A percentile compares a stretch with the other conserved stretches of the same genome.
Evolutionary conservation across 2,888 invertebrate genomes (phyloP).

Genomic region (Sphinx pinastri): DNA sequence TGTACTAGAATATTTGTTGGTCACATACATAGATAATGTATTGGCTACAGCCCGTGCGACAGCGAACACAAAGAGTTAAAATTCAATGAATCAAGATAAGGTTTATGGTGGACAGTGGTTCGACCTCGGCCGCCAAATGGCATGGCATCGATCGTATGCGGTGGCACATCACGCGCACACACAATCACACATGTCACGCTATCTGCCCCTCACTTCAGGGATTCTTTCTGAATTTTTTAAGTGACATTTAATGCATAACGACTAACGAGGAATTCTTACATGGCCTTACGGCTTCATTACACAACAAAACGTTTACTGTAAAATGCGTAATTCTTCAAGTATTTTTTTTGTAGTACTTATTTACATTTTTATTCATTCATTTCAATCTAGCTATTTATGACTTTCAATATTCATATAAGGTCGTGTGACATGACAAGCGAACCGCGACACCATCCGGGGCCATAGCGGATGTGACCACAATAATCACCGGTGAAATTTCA

Average conservation of each 20-base stretch:
- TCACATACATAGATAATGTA: conserved; percentile 64
- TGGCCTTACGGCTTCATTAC: background rate
- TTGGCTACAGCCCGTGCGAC: conserved; percentile 61
- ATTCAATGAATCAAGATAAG: conserved; percentile 80
- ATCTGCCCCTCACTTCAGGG: conserved; percentile 42
- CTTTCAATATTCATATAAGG: conserved; percentile 12
- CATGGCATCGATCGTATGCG: conserved; percentile 73
- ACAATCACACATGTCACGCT: conserved; percentile 59
- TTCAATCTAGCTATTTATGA: background rate
- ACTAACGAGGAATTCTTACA: conserved; percentile 8
- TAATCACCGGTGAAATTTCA: conserved; percentile 81
- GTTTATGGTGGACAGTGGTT: conserved; percentile 70
- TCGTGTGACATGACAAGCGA: conserved; percentile 51
- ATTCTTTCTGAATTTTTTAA: conserved; percentile 35
- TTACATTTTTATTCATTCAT: too few species aligned
- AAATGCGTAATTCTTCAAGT: too few species aligned
- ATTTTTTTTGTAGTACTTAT: background rate
- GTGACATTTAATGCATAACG: conserved; percentile 21
- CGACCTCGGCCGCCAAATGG: conserved; percentile 82
- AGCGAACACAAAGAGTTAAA: conserved; percentile 65
- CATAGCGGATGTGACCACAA: conserved; percentile 74
- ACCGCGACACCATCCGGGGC: conserved; percentile 78
- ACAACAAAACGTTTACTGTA: background rate
- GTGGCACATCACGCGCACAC: conserved; percentile 65
- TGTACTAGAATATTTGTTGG: conserved; percentile 71